Base-by-base conservation (phyloP, 35 echinoderm and acorn worm species). In the Lytechinus pictus region DNA sequence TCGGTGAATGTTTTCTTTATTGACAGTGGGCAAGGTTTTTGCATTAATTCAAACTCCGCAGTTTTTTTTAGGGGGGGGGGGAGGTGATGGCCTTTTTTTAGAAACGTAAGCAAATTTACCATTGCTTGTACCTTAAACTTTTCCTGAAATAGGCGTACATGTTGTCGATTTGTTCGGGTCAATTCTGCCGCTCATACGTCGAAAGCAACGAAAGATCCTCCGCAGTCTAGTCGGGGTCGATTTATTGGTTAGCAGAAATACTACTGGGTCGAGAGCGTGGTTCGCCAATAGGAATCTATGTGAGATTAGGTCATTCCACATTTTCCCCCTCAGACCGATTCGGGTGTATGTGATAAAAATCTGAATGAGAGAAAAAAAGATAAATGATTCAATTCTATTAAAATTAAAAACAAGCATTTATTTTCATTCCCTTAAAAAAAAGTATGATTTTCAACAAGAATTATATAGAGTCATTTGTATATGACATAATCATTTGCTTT, bases 221-320 rank as follows among this genome's bases (percentile, higher is more conserved):
- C 66, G 29, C 29, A 90, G 16, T 90, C 52, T 52, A 27, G 88
- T 52, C 10, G 29, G 88, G 29, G 10, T 10, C 88, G 92, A 93
- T 24, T 11, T 14, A 10, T 27, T 12, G 4, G 92, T 10, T 5
- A 93, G 53, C 52, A 93, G 3, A 93, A 93, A 93, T 7, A 93
- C 52, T 13, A 93, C 55, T n/a, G 92, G 92, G 53, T 93, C 92
- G 14, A 93, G 92, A 54, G 92, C 9, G 92, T 93, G 92, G 11
- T 93, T 93, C 13, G 92, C 92, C 5, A 93, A 21, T 21, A 93
- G 53, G n/a, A 93, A 6, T 12, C n/a, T 33, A 54, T 33, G 27
- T 28, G 54, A 10, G 9, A 93, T 29, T 10, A 93, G 52, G 92
- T 93, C 92, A 10, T 53, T n/a, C 92, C 27, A 33, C 53, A 93